A percentile compares a stretch with the other conserved stretches of the same genome.
Evolutionary conservation across 2,113 vertebrate species (phyloP).

Genomic region (Gadus chalcogrammus): DNA sequence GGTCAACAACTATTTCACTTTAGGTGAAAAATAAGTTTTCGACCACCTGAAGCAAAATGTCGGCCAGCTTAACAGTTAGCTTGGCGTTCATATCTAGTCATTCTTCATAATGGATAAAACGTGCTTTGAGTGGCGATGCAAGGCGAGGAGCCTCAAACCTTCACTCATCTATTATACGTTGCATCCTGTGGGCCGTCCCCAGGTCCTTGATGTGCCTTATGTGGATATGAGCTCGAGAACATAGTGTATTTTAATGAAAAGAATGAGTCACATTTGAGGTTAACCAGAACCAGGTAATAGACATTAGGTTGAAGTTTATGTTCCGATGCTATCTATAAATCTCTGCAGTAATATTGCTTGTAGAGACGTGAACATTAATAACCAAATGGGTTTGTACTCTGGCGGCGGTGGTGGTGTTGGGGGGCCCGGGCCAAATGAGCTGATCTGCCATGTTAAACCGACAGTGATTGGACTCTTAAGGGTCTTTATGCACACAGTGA

Average conservation of each 20-base stretch:
- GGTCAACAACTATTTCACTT: no score
- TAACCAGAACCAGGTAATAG: background rate
- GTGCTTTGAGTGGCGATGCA: no score
- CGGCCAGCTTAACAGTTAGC: no score
- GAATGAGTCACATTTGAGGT: background rate
- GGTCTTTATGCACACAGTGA: conserved; percentile 24
- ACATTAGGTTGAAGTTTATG: background rate
- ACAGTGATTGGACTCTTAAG: conserved; percentile 39
- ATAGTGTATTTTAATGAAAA: background rate
- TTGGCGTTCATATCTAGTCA: no score
- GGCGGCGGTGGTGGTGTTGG: background rate
- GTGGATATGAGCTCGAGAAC: background rate
- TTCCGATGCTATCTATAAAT: conserved; percentile 4
- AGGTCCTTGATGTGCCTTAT: background rate
- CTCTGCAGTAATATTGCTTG: conserved; percentile 13
- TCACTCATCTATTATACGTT: no score
- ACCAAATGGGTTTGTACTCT: conserved; percentile 32
- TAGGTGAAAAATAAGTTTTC: no score
- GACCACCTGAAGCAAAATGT: no score
- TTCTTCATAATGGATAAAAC: no score
- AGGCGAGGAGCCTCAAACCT: no score
- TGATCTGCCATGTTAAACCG: conserved; percentile 27
- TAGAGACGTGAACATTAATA: conserved; percentile 36
- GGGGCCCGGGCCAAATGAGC: conserved; percentile 18
- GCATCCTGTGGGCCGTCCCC: no score